Conservation (phyloP, 2,888 invertebrate species). For the Siphonodentalium dalli region DNA sequence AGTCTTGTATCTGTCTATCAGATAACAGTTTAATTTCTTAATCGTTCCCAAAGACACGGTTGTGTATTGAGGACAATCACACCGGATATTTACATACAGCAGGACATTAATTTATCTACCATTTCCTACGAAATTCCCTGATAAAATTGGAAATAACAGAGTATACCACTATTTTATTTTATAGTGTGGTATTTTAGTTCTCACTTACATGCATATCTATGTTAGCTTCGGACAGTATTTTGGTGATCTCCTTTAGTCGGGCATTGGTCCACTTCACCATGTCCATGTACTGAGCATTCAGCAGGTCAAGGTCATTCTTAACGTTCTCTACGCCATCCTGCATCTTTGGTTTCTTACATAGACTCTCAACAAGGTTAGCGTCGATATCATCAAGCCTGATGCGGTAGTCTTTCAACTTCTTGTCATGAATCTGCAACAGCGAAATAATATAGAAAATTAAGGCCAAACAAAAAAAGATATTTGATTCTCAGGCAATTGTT, state of each 20-base stretch:
- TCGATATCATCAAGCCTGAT: slow-evolving; percentile 72
- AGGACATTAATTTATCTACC: not conserved
- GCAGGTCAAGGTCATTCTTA: slow-evolving; percentile 78
- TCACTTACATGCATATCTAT: slow-evolving; percentile 76
- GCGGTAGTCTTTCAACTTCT: slow-evolving; percentile 80
- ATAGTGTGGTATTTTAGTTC: not conserved
- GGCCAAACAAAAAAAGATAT: no score
- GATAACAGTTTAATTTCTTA: no score
- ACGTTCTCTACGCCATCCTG: slow-evolving; percentile 76
- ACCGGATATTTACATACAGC: no score
- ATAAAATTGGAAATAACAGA: not conserved
- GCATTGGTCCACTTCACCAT: slow-evolving; percentile 65
- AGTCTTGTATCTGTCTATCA: no score
- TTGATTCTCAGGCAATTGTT: no score
- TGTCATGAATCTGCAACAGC: slow-evolving; percentile 47
- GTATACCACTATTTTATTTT: no score
- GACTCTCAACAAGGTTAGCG: slow-evolving; percentile 33
- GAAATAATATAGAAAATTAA: no score
- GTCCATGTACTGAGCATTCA: slow-evolving; percentile 80
- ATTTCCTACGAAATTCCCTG: no score
- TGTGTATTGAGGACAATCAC: no score
- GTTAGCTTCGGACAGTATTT: slow-evolving; percentile 42
- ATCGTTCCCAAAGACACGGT: no score
- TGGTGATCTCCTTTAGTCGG: slow-evolving; percentile 69
- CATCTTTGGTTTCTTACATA: slow-evolving; percentile 45